Base-by-base conservation (phyloP, 2,797 vertebrate genomes). In the Sternotherus odoratus region DNA sequence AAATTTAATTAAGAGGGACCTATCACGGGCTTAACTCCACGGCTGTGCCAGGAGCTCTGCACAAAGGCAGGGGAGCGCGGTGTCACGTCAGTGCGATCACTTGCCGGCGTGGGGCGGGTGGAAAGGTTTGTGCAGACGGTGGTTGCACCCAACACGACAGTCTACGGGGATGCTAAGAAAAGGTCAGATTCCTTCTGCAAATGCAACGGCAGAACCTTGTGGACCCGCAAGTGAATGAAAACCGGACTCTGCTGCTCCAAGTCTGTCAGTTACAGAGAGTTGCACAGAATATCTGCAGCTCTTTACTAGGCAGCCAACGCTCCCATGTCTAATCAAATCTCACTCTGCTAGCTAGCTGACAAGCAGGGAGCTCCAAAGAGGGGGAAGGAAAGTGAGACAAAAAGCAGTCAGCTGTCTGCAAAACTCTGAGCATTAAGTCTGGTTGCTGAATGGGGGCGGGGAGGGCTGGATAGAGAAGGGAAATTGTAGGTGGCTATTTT, bases 1-100 rank as follows among this genome's bases (percentile, higher is more conserved):
- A 97, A 95, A 97, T 96, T 97, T 95, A 98, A 98, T 98, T 98
- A 98, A 97, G 94, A 97, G 94, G 92, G 92, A 97, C 90, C 49
- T n/a, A 51, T 91, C 94, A 95, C 5, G 13, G 83, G 95, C 92
- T 86, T 94, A 96, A 63, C 12, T 56, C 90, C 6, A 2, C 86
- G 0, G 49, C 92, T 21, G 90, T 94, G 88, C 95, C 88, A 74
- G 87, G n/a, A 79, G 92, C 8, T 39, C 9, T 4, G 81, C 57
- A 77, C 86, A 89, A 69, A 92, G 89, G 84, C 90, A 79, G 82
- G 80, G 91, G 88, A 72, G 53, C 88, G 46, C 49, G 0, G 92
- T 15, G 95, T 86, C 86, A 26, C 43, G 9, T 77, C 85, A 3
- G 2, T 36, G 21, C 60, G 77, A 57, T 50, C 5, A 11, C 75